phyloP scores from a whole-genome alignment of 2,888 invertebrate species.

The Ochropacha duplaris region DNA sequence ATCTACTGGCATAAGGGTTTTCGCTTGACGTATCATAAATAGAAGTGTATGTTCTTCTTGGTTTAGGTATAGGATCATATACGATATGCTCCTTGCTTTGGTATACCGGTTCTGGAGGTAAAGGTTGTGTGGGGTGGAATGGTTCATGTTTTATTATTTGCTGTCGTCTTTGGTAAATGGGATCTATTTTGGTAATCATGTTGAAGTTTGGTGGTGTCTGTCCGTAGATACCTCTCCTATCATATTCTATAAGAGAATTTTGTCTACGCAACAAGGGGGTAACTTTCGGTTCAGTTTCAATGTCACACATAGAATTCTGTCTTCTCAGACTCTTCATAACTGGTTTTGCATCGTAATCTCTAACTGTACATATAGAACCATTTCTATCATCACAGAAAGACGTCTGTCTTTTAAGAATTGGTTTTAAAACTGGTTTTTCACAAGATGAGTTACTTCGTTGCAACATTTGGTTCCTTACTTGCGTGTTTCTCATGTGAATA shows the following conservation, averaged over 20 bases:
- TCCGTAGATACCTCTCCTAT: conserved; percentile 74
- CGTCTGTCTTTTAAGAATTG: conserved; percentile 77
- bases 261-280: conserved; percentile 79
- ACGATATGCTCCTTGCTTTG: conserved; percentile 78
- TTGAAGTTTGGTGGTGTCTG: conserved; percentile 75
- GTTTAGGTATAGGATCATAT: conserved; percentile 79
- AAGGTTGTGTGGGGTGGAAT: conserved; percentile 75
- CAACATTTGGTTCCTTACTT: conserved; percentile 75
- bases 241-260: conserved; percentile 80
- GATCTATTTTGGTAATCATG: conserved; percentile 82
- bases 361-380: conserved; percentile 71
- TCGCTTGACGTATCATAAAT: conserved; percentile 74
- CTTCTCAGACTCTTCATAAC: conserved; percentile 65
- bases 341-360: conserved; percentile 75
- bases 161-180: conserved; percentile 80
- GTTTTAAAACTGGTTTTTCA: conserved; percentile 73
- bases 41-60: conserved; percentile 76
- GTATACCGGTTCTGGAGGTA: conserved; percentile 80
- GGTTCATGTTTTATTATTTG: conserved; percentile 74
- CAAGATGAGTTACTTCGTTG: conserved; percentile 79
- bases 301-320: conserved; percentile 80
- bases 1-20: conserved; percentile 69
- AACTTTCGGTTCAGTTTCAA: conserved; percentile 82
- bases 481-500: conserved; percentile 70
- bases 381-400: conserved; percentile 78